Evolutionary conservation across 1,140 invertebrate genomes (phyloP).

Genomic region (Drosophila nannoptera): DNA sequence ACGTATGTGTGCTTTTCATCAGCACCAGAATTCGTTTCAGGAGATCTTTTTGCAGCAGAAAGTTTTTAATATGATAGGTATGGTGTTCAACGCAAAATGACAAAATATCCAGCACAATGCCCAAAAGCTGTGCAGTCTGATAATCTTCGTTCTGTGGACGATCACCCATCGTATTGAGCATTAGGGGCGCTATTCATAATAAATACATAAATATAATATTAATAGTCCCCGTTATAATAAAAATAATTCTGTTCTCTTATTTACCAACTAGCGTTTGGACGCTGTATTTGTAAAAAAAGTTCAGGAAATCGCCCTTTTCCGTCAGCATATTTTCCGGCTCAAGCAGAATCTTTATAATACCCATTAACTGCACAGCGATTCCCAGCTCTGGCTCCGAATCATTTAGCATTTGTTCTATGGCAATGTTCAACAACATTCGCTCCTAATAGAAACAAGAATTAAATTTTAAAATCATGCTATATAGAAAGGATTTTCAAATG

Average conservation of each 20-base stretch:
- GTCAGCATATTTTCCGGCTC: constrained; percentile 99
- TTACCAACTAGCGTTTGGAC: constrained; percentile 95
- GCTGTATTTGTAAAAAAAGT: constrained; percentile 99
- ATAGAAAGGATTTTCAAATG: not conserved
- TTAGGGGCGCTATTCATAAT: constrained; percentile 86
- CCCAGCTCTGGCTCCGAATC: constrained; percentile 94
- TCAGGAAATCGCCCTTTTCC: constrained; percentile 98
- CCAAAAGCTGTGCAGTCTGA: constrained; percentile 95
- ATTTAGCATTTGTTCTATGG: constrained; percentile 97
- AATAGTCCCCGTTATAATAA: not conserved
- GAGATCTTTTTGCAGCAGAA: constrained; percentile 97
- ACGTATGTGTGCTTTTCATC: constrained; percentile 98
- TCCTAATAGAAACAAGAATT: constrained; percentile 82
- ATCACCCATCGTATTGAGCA: constrained; percentile 93
- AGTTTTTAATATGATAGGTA: constrained; percentile 99
- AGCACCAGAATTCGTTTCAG: constrained; percentile 95
- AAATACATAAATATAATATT: not conserved
- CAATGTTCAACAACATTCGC: constrained; percentile 96
- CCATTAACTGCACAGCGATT: constrained; percentile 96
- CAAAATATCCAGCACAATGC: constrained; percentile 95
- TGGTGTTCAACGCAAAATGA: constrained; percentile 99
- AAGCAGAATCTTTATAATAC: constrained; percentile 93
- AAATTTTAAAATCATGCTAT: not conserved
- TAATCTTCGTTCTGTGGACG: constrained; percentile 95
- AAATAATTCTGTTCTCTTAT: not conserved